Evolutionary conservation across 2,113 vertebrate genomes (phyloP).

Genomic region (Oenanthe oenanthe): DNA sequence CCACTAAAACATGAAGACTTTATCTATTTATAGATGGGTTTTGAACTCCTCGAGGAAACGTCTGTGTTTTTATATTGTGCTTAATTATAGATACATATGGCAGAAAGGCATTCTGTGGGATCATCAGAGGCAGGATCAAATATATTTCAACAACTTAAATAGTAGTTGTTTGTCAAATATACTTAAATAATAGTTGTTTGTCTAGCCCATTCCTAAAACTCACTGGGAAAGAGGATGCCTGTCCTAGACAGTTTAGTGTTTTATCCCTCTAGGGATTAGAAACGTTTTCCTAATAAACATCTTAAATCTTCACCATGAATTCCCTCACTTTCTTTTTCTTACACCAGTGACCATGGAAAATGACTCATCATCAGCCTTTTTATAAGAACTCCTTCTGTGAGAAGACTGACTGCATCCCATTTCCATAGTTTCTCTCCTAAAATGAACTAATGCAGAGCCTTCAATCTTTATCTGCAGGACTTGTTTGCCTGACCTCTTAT

Average conservation of each 20-base stretch:
- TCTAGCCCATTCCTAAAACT: background rate
- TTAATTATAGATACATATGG: background rate
- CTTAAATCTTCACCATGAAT: background rate
- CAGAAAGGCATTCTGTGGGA: background rate
- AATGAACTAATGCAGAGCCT: background rate
- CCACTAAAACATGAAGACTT: slow-evolving; percentile 20
- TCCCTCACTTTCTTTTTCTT: background rate
- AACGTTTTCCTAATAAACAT: background rate
- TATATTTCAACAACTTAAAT: background rate
- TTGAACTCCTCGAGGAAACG: slow-evolving; percentile 26
- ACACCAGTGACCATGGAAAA: background rate
- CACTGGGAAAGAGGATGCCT: background rate
- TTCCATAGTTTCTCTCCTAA: background rate
- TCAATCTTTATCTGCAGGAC: background rate
- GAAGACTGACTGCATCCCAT: background rate
- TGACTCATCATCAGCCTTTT: background rate
- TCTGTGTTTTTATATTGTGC: background rate
- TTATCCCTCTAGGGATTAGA: background rate
- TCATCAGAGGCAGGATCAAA: background rate
- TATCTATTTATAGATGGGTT: background rate
- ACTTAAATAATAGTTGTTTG: background rate
- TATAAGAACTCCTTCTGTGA: background rate
- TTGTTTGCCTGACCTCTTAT: background rate
- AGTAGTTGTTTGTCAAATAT: background rate
- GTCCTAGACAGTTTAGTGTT: background rate